These are phyloP conservation scores for Pteria penguin DNA, from an alignment of 2,888 invertebrate species.

Conservation along the genomic window DNA sequence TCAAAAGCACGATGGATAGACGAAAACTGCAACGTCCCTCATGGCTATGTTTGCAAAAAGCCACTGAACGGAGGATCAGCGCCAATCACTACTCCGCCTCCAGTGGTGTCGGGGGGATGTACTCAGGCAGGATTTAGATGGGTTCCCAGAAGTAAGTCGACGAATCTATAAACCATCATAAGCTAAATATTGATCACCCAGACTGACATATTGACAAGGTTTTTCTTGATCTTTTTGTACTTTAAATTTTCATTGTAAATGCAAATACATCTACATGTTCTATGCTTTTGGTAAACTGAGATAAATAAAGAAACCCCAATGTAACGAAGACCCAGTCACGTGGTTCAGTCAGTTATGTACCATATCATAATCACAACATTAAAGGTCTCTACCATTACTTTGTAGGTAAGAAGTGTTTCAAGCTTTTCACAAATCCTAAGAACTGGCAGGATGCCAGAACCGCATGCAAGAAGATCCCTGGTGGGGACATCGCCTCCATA, in stretches of 20 bases:
- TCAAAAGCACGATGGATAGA: slow-evolving; percentile 63
- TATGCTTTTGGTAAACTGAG: too few species aligned
- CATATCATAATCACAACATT: too few species aligned
- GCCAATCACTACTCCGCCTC: slow-evolving; percentile 44
- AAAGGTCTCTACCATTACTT: too few species aligned
- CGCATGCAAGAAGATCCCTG: slow-evolving; percentile 51
- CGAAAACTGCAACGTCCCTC: slow-evolving; percentile 59
- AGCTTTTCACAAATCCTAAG: slow-evolving; percentile 50
- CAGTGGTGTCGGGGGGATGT: slow-evolving; percentile 63
- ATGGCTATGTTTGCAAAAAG: slow-evolving; percentile 67
- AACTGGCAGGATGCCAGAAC: slow-evolving; percentile 61
- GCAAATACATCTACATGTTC: too few species aligned
- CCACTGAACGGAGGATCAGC: slow-evolving; percentile 44
- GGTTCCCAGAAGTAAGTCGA: slow-evolving; percentile 42
- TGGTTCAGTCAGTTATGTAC: too few species aligned
- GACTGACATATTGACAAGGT: too few species aligned
- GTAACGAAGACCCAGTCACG: too few species aligned
- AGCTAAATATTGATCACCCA: too few species aligned
- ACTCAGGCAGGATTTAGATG: slow-evolving; percentile 51
- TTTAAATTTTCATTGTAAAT: too few species aligned
- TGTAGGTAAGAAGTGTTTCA: slow-evolving; percentile 69
- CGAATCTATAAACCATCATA: too few species aligned
- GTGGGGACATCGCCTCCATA: slow-evolving; percentile 66
- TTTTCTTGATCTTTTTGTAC: too few species aligned
- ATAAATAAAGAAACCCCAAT: too few species aligned